Conservation (phyloP, 1,140 invertebrate species). For the Meloidogyne exigua region DNA sequence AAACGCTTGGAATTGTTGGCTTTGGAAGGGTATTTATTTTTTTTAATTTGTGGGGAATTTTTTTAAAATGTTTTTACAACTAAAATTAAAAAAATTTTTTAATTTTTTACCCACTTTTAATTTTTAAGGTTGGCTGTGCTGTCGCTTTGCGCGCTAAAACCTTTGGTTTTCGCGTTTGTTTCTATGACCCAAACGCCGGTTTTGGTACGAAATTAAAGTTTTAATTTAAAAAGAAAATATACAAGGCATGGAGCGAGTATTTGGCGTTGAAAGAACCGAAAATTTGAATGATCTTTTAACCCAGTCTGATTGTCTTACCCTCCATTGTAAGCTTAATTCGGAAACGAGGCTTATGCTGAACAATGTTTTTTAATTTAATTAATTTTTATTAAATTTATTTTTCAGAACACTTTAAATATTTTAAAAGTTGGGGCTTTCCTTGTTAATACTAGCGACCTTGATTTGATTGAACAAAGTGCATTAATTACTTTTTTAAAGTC, state of each 20-base stretch:
- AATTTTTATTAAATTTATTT: neutral
- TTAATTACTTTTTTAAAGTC: conserved; percentile 91
- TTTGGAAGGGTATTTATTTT: conserved; percentile 81
- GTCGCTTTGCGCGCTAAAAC: conserved; percentile 75
- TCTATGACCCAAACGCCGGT: conserved; percentile 93
- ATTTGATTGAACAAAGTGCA: conserved; percentile 92
- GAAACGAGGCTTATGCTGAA: conserved; percentile 97
- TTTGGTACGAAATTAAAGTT: conserved; percentile 70
- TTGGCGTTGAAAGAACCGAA: conserved; percentile 89
- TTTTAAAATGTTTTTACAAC: neutral
- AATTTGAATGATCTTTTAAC: conserved; percentile 88
- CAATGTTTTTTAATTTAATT: conserved; percentile 67
- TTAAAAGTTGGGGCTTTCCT: conserved; percentile 96
- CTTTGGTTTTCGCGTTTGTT: conserved; percentile 95
- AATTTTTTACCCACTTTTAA: no score
- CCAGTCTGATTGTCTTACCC: conserved; percentile 92
- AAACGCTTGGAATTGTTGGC: conserved; percentile 91
- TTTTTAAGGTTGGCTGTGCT: neutral
- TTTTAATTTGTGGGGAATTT: neutral
- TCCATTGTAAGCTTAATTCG: conserved; percentile 93
- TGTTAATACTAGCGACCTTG: conserved; percentile 92
- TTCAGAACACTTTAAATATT: conserved; percentile 77
- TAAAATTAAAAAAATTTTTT: no score
- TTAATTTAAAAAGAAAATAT: conserved; percentile 16
- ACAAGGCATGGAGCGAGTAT: conserved; percentile 80